A percentile compares a stretch with the other conserved stretches of the same genome.
Conservation (phyloP, 2,113 vertebrate genomes). For the Eptesicus fuscus region DNA sequence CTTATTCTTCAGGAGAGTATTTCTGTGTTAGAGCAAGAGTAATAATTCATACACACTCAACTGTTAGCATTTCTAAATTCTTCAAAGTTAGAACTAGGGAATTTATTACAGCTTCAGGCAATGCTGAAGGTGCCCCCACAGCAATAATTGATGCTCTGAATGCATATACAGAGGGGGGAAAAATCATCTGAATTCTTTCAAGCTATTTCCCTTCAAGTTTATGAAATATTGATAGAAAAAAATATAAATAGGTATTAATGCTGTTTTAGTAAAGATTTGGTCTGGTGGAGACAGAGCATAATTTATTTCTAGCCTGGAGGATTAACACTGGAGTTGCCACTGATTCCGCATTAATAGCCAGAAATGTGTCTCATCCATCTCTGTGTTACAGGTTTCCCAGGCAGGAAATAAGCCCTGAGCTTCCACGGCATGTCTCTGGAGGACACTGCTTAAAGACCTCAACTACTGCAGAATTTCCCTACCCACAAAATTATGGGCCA, state of each 20-base stretch:
- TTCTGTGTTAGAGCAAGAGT: conserved; percentile 33
- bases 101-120: conserved; percentile 61
- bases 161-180: not conserved
- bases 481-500: not conserved
- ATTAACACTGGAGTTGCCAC: conserved; percentile 31
- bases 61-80: conserved; percentile 70
- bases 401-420: not conserved
- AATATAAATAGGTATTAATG: conserved; percentile 70
- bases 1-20: conserved; percentile 52
- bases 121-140: conserved; percentile 51
- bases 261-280: conserved; percentile 57
- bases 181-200: conserved; percentile 65
- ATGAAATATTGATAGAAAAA: conserved; percentile 71
- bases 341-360: not conserved
- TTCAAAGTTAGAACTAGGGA: conserved; percentile 59
- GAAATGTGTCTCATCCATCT: not conserved
- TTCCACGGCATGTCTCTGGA: not conserved
- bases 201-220: conserved; percentile 64
- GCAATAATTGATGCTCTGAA: conserved; percentile 64
- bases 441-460: not conserved
- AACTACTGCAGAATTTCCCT: not conserved
- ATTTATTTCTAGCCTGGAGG: conserved; percentile 55
- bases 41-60: conserved; percentile 58
- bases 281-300: conserved; percentile 31
- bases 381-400: not conserved